A percentile compares a stretch with the other conserved stretches of the same genome.
Conservation (phyloP, 2,888 invertebrate genomes). For the Nebria salina region DNA sequence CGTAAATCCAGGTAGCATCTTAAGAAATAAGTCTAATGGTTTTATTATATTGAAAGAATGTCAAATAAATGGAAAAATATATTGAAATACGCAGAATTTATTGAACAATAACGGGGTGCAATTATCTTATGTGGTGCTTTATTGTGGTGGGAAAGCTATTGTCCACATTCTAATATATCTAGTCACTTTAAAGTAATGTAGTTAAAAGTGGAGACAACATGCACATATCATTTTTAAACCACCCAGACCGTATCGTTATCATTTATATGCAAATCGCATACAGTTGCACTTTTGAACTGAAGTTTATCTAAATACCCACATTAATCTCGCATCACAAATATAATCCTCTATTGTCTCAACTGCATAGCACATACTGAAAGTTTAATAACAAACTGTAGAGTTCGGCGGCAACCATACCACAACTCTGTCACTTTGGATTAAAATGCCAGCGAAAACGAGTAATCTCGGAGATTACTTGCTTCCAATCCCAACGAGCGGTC, state of each 20-base stretch:
- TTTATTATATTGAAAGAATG: too few species aligned
- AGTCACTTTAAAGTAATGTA: too few species aligned
- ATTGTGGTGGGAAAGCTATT: too few species aligned
- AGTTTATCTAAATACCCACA: not conserved
- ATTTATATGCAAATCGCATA: not conserved
- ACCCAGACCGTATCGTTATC: not conserved
- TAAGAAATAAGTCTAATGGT: too few species aligned
- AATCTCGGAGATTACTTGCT: not conserved
- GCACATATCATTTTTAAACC: too few species aligned
- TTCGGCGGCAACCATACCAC: not conserved
- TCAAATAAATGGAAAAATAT: too few species aligned
- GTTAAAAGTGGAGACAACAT: too few species aligned
- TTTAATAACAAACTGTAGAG: not conserved
- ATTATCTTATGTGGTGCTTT: too few species aligned
- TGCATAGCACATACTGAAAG: not conserved
- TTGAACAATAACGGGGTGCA: too few species aligned
- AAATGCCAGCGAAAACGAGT: not conserved
- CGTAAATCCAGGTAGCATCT: too few species aligned
- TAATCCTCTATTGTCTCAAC: not conserved
- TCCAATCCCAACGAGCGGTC: not conserved
- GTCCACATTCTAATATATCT: too few species aligned
- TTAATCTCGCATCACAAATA: not conserved
- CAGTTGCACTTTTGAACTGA: not conserved
- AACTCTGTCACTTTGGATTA: not conserved
- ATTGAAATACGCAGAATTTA: too few species aligned